Percentiles rank a stretch among this genome's conserved stretches.
These are phyloP conservation scores for Pseudomyrmex sp. DNA, from an alignment of 1,140 invertebrate genomes.

Conservation along the genomic window DNA sequence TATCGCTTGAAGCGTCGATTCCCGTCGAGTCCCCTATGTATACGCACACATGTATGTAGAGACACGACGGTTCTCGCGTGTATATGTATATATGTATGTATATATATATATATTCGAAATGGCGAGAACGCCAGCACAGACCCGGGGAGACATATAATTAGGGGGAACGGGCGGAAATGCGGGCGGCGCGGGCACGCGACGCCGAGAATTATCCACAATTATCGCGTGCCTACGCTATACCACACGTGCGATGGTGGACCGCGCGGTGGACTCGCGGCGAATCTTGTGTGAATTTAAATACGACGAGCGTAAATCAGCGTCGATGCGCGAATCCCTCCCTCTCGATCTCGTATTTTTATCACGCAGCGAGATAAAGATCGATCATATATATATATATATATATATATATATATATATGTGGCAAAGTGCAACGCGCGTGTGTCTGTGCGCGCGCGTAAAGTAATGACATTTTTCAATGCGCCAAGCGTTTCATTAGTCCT, in stretches of 20 bases:
- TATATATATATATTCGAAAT: not conserved
- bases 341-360: conserved; percentile 26
- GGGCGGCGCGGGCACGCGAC: conserved; percentile 70
- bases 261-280: conserved; percentile 2
- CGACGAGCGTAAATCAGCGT: not conserved
- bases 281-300: conserved; percentile 40
- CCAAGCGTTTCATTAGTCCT: conserved; percentile 38
- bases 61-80: too few species aligned
- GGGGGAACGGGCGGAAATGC: conserved; percentile 61
- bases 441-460: not conserved
- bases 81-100: not conserved
- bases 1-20: conserved; percentile 40
- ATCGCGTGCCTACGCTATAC: conserved; percentile 61
- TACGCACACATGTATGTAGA: too few species aligned
- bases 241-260: conserved; percentile 25
- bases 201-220: conserved; percentile 75
- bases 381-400: conserved; percentile 11
- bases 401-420: conserved; percentile 5
- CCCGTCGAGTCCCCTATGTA: too few species aligned
- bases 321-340: not conserved
- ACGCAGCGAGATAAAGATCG: conserved; percentile 34
- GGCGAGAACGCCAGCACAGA: conserved; percentile 17
- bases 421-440: not conserved
- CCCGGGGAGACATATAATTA: conserved; percentile 74
- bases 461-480: conserved; percentile 53